Base-by-base conservation (phyloP, 2,113 vertebrate genomes). In the Lasiurus borealis region DNA sequence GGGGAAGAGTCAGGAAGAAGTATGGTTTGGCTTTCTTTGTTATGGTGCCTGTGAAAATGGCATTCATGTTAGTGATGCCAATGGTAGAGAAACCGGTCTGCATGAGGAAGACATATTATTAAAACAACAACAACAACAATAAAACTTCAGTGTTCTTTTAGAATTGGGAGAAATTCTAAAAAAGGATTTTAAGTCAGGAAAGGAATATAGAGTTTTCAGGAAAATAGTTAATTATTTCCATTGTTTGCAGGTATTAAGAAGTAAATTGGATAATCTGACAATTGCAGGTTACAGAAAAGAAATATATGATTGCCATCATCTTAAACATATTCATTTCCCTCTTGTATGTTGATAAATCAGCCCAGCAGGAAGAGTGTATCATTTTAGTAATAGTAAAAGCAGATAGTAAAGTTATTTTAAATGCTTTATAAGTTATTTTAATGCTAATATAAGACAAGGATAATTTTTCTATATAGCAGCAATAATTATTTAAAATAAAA, bases 401-500 rank as follows among this genome's bases (percentile, higher is more conserved):
- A 73, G 25, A 64, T 48, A 87, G 73, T 46, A 81, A 84, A 94
- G 77, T 84, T 69, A 77, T 71, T 90, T 86, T 85, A 86, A 73
- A 81, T 90, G 27, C 36, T 40, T 50, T n/a, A n/a, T n/a, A n/a
- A n/a, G n/a, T n/a, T n/a, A n/a, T n/a, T n/a, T n/a, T n/a, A n/a
- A n/a, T n/a, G n/a, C n/a, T n/a, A 83, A 48, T 57, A 27, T 10
- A 89, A 90, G 69, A 86, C 34, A 77, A 80, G 72, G 62, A 15
- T 36, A 50, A 81, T 85, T 57, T 90, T 90, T 76, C 40, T 76
- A 25, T 36, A 66, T 76, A 11, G 8, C 54, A 68, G 7, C 57
- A 89, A 73, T 81, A 86, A 62, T 78, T 85, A 71, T 48, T 76
- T 91, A 83, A 82, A 81, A 84, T 15, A 46, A 92, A 93, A 76